Base-by-base conservation (phyloP, 2,797 vertebrate species). In the Taeniopygia guttata region DNA sequence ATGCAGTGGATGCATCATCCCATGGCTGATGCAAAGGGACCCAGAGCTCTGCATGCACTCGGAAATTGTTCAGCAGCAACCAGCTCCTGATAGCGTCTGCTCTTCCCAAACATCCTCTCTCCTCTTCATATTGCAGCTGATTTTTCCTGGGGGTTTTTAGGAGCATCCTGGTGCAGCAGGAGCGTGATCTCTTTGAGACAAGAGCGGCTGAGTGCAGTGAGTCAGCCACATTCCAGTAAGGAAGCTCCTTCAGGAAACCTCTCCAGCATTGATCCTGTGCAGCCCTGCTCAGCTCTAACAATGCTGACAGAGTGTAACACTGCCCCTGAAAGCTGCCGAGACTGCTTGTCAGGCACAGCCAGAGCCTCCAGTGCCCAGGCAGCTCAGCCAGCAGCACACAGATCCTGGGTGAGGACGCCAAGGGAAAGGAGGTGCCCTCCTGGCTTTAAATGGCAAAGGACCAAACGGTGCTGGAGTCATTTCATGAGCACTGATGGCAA, bases 191-290 rank as follows among this genome's bases (percentile, higher is more conserved):
- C 79, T 62, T 11, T 22, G 91, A 87, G 79, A 63, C 51, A 40
- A 17, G 84, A 87, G 92, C 16, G 7, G 52, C 88, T 52, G 66
- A 89, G 90, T 20, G 91, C 11, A 2, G 59, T 94, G 89, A 95
- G 76, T 96, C 87, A 85, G 55, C 45, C 91, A n/a, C 7, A 3
- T 84, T 86, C 76, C 92, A 63, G 79, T 69, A 51, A 95, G 88
- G 90, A 94, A 96, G 94, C 82, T 82, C 84, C 82, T 92, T 56
- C 86, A 93, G 95, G 95, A 95, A 96, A 40, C 76, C 87, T 94
- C 92, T 95, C 82, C 14, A 94, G 91, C 88, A 87, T 29, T 7
- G 72, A 74, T 83, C 91, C 87, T 84, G 85, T 14, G 48, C 91
- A 89, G 87, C 81, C 84, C 58, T 21, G 62, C 87, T 92, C 76